These are phyloP conservation scores for Schizaphis graminum DNA, from an alignment of 2,888 invertebrate genomes.

Conservation along the genomic window DNA sequence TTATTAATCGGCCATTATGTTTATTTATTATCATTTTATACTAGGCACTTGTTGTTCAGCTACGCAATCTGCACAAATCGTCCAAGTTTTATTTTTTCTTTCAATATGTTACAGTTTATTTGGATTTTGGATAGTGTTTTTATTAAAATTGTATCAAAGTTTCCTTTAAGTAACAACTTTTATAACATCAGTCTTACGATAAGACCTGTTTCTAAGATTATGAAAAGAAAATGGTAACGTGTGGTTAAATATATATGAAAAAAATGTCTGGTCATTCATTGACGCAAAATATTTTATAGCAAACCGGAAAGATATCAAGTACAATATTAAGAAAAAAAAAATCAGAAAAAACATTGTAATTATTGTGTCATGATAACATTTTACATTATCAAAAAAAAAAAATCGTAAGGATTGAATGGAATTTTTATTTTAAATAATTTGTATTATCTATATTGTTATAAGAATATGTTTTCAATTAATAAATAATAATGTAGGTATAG, in stretches of 20 bases:
- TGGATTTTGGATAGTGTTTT: neutral
- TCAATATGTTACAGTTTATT: constrained; percentile 33
- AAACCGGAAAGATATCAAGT: constrained; percentile 23
- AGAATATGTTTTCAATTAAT: neutral
- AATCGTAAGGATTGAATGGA: neutral
- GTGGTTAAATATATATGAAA: constrained; percentile 13
- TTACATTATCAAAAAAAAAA: neutral
- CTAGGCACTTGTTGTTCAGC: constrained; percentile 43
- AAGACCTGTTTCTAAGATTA: neutral
- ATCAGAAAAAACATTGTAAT: neutral
- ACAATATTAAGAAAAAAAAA: neutral
- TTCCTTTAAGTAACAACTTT: neutral
- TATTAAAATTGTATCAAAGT: constrained; percentile 1
- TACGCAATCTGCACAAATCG: neutral
- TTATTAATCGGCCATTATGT: constrained; percentile 50
- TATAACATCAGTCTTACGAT: neutral
- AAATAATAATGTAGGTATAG: neutral
- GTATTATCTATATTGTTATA: neutral
- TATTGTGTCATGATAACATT: neutral
- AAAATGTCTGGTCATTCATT: neutral
- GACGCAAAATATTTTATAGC: neutral
- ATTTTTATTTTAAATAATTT: neutral
- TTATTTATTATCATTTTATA: constrained; percentile 48
- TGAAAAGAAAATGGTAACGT: constrained; percentile 14
- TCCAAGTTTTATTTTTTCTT: neutral